These are phyloP conservation scores for Micrastur ruficollis DNA, from an alignment of 2,797 vertebrate species.

Conservation along the genomic window DNA sequence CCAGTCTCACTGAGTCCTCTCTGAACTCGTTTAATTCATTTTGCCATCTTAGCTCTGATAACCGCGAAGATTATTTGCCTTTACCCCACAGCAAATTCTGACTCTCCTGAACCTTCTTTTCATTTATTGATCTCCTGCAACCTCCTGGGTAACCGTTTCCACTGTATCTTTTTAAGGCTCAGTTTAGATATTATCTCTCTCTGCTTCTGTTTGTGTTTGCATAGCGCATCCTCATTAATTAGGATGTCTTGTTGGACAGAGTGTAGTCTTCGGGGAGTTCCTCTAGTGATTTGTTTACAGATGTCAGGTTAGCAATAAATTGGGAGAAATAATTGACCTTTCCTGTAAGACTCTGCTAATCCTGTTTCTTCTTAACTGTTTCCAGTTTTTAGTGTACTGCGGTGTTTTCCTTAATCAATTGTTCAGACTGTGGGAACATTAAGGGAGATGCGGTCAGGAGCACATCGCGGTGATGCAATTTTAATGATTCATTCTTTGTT, in stretches of 20 bases:
- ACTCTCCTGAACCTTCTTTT: not conserved
- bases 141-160: not conserved
- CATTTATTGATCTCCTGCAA: not conserved
- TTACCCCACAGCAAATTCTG: not conserved
- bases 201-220: not conserved
- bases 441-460: not conserved
- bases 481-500: constrained; percentile 38
- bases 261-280: not conserved
- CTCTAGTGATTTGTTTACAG: constrained; percentile 61
- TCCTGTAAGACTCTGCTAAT: constrained; percentile 53
- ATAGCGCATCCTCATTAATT: constrained; percentile 24
- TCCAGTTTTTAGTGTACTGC: constrained; percentile 14
- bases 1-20: not conserved
- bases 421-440: constrained; percentile 37
- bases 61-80: not conserved
- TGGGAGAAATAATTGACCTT: constrained; percentile 62
- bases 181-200: not conserved
- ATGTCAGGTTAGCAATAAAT: constrained; percentile 59
- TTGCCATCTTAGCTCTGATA: not conserved
- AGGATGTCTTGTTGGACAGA: constrained; percentile 40
- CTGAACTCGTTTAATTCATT: not conserved
- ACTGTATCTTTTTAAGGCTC: not conserved
- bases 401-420: constrained; percentile 45
- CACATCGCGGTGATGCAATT: not conserved
- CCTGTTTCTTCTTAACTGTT: constrained; percentile 39